Percentiles rank a stretch among this genome's conserved stretches.
phyloP scores from a whole-genome alignment of 2,113 vertebrate species.

The Apodemus sylvaticus region DNA sequence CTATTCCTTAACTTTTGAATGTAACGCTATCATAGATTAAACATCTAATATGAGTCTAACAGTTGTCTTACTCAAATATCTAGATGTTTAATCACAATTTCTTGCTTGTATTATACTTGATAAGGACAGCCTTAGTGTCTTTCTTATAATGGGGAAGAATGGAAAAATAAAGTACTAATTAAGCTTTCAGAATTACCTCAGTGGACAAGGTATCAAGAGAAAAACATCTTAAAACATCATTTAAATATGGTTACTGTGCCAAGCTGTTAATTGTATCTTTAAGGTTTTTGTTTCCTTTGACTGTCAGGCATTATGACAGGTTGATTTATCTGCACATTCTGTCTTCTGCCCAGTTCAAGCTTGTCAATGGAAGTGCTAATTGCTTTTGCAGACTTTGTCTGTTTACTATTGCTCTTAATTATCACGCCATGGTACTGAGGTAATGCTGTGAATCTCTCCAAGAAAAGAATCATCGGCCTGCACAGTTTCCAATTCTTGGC shows the following conservation, averaged over 20 bases:
- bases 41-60: not conserved
- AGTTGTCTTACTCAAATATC: not conserved
- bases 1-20: not conserved
- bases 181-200: constrained; percentile 42
- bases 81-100: not conserved
- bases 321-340: not conserved
- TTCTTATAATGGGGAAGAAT: not conserved
- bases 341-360: not conserved
- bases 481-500: not conserved
- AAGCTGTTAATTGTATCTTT: not conserved
- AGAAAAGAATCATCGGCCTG: not conserved
- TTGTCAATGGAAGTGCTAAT: constrained; percentile 4
- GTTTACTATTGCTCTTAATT: not conserved
- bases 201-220: not conserved
- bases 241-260: constrained; percentile 6
- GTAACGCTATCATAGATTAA: not conserved
- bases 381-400: not conserved
- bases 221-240: not conserved
- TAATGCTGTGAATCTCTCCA: not conserved
- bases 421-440: not conserved
- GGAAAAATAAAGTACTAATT: constrained; percentile 21
- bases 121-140: not conserved
- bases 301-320: not conserved
- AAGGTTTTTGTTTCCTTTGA: constrained; percentile 27
- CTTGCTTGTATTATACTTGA: not conserved